These are phyloP conservation scores for Phortica variegata DNA, from an alignment of 1,140 invertebrate species.

Conservation along the genomic window DNA sequence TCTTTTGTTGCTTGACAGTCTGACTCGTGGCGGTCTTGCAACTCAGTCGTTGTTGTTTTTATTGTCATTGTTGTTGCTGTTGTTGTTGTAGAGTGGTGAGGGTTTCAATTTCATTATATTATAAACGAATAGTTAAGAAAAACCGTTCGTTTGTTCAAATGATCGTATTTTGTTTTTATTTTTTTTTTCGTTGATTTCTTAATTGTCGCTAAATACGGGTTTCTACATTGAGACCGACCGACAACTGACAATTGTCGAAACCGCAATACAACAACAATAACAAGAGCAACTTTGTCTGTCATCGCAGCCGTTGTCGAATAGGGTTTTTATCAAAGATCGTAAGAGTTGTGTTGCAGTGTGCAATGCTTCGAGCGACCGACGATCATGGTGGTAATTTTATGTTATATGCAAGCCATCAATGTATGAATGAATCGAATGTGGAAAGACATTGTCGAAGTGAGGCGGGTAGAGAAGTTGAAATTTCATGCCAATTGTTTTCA, in stretches of 20 bases:
- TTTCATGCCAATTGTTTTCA: no score
- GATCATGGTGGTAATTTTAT: no score
- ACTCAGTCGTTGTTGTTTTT: slow-evolving; percentile 1
- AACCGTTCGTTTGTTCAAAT: no score
- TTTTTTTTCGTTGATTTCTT: slow-evolving; percentile 53
- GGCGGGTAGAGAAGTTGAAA: no score
- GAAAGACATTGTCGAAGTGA: no score
- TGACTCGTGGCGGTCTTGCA: slow-evolving; percentile 25
- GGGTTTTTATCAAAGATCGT: no score
- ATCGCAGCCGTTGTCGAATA: no score
- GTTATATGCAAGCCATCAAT: no score
- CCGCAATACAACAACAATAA: slow-evolving; percentile 12
- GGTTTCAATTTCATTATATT: slow-evolving; percentile 40
- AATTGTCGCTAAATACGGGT: slow-evolving; percentile 51
- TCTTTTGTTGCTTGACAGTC: slow-evolving; percentile 10
- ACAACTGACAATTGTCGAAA: neutral
- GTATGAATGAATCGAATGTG: no score
- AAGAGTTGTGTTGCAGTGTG: no score
- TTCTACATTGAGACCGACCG: neutral
- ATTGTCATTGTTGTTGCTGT: slow-evolving; percentile 9
- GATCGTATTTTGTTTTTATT: no score
- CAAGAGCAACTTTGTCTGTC: slow-evolving; percentile 28
- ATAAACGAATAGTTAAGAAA: slow-evolving; percentile 29
- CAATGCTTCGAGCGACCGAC: no score
- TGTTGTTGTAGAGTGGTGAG: slow-evolving; percentile 26